Conservation (phyloP, 2,888 invertebrate genomes). For the Uropetala carovei region DNA sequence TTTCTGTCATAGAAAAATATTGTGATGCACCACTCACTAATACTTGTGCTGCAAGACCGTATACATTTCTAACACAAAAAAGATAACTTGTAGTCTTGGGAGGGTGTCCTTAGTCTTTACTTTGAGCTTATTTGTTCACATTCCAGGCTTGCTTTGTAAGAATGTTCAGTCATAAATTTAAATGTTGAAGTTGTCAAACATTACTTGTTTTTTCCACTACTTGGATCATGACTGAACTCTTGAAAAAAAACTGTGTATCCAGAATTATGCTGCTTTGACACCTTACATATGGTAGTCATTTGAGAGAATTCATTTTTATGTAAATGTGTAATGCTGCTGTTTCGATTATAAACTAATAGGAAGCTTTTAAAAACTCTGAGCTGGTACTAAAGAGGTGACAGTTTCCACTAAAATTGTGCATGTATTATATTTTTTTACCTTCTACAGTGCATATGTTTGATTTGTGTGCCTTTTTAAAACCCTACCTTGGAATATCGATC, state of each 20-base stretch:
- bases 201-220: not conserved
- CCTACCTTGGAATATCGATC: too few relatives aligned
- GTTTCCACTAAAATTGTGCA: not conserved
- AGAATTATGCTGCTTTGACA: constrained; percentile 3
- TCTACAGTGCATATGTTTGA: not conserved
- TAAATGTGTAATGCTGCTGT: constrained; percentile 3
- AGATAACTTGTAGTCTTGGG: constrained; percentile 42
- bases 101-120: constrained; percentile 16
- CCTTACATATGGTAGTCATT: not conserved
- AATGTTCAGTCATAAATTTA: not conserved
- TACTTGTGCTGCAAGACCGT: constrained; percentile 63
- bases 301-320: not conserved
- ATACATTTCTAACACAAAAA: constrained; percentile 50
- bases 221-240: not conserved
- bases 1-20: constrained; percentile 52
- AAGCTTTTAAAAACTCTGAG: constrained; percentile 11
- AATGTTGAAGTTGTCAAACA: constrained; percentile 22
- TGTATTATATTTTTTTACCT: not conserved
- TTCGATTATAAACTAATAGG: not conserved
- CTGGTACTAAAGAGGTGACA: constrained; percentile 20
- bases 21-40: constrained; percentile 63
- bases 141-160: constrained; percentile 46
- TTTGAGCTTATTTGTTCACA: constrained; percentile 54
- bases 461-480: too few relatives aligned
- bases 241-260: not conserved